Evolutionary conservation across 2,888 invertebrate species (phyloP).

Genomic region (Melinopterus prodromus): DNA sequence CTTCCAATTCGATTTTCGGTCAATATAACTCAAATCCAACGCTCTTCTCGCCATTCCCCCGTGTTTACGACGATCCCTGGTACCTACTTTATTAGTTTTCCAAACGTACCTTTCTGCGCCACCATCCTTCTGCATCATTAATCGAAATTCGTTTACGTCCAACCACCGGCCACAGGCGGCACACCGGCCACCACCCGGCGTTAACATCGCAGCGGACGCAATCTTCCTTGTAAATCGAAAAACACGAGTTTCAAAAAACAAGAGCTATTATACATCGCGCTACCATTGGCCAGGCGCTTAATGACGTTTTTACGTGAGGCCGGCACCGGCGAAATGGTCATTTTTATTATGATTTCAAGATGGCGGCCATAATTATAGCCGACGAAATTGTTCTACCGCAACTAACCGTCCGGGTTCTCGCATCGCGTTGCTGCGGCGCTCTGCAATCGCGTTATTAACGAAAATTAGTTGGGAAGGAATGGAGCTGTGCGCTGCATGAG

Average conservation of each 20-base stretch:
- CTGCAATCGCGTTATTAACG: constrained; percentile 4
- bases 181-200: not conserved
- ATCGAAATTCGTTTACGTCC: not conserved
- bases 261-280: constrained; percentile 57
- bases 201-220: not conserved
- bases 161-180: not conserved
- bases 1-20: not conserved
- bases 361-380: constrained; percentile 56
- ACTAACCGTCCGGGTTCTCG: constrained; percentile 29
- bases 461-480: not conserved
- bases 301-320: constrained; percentile 62
- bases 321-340: constrained; percentile 53
- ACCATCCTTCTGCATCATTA: not conserved
- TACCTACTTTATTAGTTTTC: not conserved
- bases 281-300: constrained; percentile 60
- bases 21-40: not conserved
- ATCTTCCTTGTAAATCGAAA: not conserved
- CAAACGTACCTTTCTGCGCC: not conserved
- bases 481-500: not conserved
- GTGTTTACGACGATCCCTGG: not conserved
- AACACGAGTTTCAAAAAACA: constrained; percentile 11
- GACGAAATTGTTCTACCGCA: constrained; percentile 35
- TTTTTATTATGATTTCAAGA: constrained; percentile 61
- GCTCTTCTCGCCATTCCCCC: not conserved
- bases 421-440: not conserved